Evolutionary conservation across 2,113 vertebrate species (phyloP), one percentile per base, ranked within the genome.

Genomic region (Apodemus sylvaticus): DNA sequence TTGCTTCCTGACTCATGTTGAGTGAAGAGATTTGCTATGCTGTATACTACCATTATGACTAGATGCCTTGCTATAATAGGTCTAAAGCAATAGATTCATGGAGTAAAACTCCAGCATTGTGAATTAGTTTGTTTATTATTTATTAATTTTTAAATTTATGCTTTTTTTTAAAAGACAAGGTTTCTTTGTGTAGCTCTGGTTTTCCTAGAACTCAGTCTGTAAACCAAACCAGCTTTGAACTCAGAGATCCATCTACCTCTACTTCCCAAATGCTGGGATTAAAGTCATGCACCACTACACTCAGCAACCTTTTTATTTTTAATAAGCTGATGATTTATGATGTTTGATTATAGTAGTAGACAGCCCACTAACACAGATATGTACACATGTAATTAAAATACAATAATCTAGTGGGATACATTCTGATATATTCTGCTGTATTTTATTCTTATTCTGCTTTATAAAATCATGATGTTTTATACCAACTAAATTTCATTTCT

Each of bases 391-490:
- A 82, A 66, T 92, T 85, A 87, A 93, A 92, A 94, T 10, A 77
- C 45, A 58, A 55, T 6, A 89, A 53, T 45, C 94, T 62, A 45
- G 2, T 92, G 51, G n/a, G 7, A 74, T 58, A 78, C 64, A 71
- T 42, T 66, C n/a, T 90, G 12, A 86, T 86, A 77, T 2, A 42
- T 19, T 86, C 3, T 17, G 4, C 55, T 94, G 6, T 64, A 48
- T 91, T 96, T 24, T 55, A 34, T 73, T 58, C 45, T 48, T 91
- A 13, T 87, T 96, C 10, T 83, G 14, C 60, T 96, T 94, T 86
- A 78, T 31, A 79, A 89, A 94, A 83, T 60, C 12, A 53, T 42
- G 2, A 24, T 73, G 82, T 66, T 95, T 83, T 79, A 83, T 86
- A 64, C 29, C 10, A 89, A 55, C 31, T 89, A 94, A 94, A 93